Evolutionary conservation across 2,113 vertebrate species (phyloP).

Genomic region (Shinisaurus crocodilurus): DNA sequence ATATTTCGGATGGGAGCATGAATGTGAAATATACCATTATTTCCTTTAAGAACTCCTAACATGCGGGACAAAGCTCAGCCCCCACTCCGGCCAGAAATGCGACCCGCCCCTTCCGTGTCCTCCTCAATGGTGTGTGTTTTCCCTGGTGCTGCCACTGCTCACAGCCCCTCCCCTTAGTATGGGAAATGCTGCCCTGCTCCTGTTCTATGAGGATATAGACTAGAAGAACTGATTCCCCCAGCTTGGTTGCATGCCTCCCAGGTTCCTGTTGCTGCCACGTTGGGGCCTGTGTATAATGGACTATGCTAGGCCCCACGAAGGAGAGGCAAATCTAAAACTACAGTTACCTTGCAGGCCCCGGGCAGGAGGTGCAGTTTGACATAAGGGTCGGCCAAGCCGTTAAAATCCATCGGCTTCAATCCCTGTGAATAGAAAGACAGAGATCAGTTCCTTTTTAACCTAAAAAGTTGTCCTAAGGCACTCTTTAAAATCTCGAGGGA

Average conservation of each 20-base stretch:
- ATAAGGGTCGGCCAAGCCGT: conserved; percentile 88
- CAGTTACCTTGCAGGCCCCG: conserved; percentile 87
- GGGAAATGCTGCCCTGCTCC: neutral
- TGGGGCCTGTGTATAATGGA: conserved; percentile 15
- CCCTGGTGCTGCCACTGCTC: too few relatives aligned
- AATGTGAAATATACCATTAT: neutral
- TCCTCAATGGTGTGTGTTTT: too few relatives aligned
- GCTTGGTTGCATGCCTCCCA: neutral
- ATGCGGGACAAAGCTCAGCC: neutral
- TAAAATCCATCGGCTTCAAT: conserved; percentile 92
- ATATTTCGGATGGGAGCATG: too few relatives aligned
- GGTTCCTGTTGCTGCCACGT: neutral
- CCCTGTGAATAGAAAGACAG: conserved; percentile 72
- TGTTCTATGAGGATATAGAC: neutral
- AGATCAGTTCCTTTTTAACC: neutral
- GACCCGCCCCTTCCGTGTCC: neutral
- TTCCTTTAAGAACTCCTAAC: neutral
- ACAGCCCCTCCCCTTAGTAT: neutral
- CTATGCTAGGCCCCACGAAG: neutral
- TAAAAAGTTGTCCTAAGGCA: neutral
- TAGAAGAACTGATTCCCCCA: neutral
- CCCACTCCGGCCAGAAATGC: neutral
- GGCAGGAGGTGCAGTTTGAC: conserved; percentile 91
- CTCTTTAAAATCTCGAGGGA: neutral
- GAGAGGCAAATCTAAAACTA: neutral